Percentiles rank a stretch among this genome's conserved stretches.
These are phyloP conservation scores for Elephantulus edwardii DNA, from an alignment of 2,113 vertebrate genomes.

Conservation along the genomic window DNA sequence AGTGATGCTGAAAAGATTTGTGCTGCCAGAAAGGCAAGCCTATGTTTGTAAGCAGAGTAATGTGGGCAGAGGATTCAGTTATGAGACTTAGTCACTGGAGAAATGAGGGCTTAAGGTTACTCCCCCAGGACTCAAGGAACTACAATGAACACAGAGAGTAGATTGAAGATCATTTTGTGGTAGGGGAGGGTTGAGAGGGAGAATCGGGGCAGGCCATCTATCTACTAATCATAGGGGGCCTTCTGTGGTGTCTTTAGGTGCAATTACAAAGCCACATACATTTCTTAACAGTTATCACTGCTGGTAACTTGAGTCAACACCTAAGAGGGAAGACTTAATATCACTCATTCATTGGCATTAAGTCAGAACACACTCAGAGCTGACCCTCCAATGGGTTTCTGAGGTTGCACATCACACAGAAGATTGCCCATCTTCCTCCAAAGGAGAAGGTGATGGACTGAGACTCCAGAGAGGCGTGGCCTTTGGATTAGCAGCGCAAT, in stretches of 20 bases:
- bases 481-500: too few relatives aligned
- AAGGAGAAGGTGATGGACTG: too few relatives aligned
- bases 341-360: too few relatives aligned
- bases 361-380: too few relatives aligned
- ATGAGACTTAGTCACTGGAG: not conserved
- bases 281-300: not conserved
- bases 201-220: not conserved
- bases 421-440: too few relatives aligned
- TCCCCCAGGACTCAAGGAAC: not conserved
- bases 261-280: conserved; percentile 7
- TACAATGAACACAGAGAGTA: not conserved
- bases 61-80: not conserved
- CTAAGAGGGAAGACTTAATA: too few relatives aligned
- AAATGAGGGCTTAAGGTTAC: not conserved
- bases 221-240: not conserved
- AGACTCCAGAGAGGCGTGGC: too few relatives aligned
- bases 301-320: not conserved
- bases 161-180: not conserved
- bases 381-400: too few relatives aligned
- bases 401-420: too few relatives aligned
- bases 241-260: not conserved
- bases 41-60: conserved; percentile 15
- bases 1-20: conserved; percentile 53
- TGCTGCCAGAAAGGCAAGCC: conserved; percentile 57
- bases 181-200: not conserved